Evolutionary conservation across 2,113 vertebrate genomes (phyloP).

Genomic region (Coreoperca whiteheadi): DNA sequence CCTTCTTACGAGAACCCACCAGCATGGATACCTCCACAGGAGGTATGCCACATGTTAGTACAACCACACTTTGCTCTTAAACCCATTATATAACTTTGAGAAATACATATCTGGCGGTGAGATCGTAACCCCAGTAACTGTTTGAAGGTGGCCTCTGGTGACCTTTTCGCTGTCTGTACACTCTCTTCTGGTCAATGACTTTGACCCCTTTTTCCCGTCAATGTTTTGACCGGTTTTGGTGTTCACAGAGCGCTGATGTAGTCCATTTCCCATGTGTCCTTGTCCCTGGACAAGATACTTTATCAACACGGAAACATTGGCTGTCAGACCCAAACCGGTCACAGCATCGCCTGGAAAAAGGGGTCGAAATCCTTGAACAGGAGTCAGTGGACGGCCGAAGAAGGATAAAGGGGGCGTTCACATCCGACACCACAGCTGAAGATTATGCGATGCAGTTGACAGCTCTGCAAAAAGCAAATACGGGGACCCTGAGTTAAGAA

Average conservation of each 20-base stretch:
- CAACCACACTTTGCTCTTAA: not conserved
- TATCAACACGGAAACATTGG: not conserved
- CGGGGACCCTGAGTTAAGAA: not conserved
- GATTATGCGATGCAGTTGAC: not conserved
- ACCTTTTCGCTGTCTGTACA: not conserved
- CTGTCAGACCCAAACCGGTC: not conserved
- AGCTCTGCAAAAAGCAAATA: not conserved
- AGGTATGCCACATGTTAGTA: conserved; percentile 79
- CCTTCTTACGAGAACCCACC: conserved; percentile 96
- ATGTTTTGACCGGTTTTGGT: no score
- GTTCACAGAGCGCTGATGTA: no score
- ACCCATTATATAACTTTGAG: not conserved
- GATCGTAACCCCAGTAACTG: no score
- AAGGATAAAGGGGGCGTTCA: not conserved
- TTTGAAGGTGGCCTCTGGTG: not conserved
- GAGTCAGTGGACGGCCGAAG: not conserved
- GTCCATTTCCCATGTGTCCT: not conserved
- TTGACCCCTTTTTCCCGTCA: not conserved
- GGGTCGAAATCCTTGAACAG: not conserved
- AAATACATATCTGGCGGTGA: not conserved
- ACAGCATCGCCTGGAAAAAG: no score
- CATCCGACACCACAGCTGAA: not conserved
- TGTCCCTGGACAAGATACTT: not conserved
- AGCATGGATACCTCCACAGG: conserved; percentile 93
- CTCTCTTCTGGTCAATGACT: not conserved